Base-by-base conservation (phyloP, 1,140 invertebrate genomes). In the Acromyrmex echinatior region DNA sequence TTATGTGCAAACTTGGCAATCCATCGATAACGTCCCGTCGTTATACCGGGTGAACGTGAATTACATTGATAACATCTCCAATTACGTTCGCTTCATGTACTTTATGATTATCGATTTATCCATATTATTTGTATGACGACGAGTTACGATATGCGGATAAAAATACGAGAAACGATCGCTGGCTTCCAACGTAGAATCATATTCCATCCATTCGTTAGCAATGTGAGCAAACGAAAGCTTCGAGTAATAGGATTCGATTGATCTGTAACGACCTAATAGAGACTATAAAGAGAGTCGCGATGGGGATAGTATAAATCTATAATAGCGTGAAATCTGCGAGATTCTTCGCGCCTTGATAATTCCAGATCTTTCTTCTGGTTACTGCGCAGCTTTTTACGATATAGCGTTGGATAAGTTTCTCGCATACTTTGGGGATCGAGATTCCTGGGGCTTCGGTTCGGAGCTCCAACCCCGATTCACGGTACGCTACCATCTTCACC, bases 1-100 rank as follows among this genome's bases (percentile, higher is more conserved):
- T 85, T 66, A 81, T 86, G 68, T 82, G 58, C 78, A 76, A 82
- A 82, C 78, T 86, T 86, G 78, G 66, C 79, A 62, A 86, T 86
- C 85, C 76, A 80, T 86, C 85, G 76, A 81, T 86, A 86, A 81
- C 56, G 39, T 35, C 12, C 78, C 51, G 28, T n/a, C 65, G 76
- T 86, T 84, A 84, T 84, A 84, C 53, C 16, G 70, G 58, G 56
- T 51, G 80, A 62, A 76, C 39, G 80, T 76, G 80, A 84, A 84
- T 84, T 62, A 76, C 56, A 58, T 70, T n/a, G 80, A 84, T 84
- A 84, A 35, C 56, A 62, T 84, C 56, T 74, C 80, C 80, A 74
- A 84, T 84, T 84, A 84, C 70, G 70, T 49, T 49, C 70, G 80
- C 56, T 31, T 25, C 66, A 71, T 81, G 31, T 73, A 45, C 71